phyloP scores from a whole-genome alignment of 2,113 vertebrate genomes.

The Malurus melanocephalus region DNA sequence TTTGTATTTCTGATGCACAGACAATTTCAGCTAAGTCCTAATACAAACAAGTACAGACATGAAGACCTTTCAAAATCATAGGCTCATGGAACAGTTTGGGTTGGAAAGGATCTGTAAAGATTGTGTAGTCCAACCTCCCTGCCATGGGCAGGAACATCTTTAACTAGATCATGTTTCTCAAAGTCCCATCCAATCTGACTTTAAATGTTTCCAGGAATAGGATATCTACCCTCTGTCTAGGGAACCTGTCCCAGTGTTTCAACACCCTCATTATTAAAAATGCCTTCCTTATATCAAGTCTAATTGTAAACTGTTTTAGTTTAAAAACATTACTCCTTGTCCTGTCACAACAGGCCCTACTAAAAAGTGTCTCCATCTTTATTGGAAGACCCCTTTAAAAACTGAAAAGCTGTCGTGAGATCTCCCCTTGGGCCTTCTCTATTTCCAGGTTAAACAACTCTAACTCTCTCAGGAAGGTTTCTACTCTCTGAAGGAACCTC shows the following conservation, averaged over 20 bases:
- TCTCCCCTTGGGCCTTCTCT: neutral
- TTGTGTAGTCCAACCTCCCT: fast-evolving
- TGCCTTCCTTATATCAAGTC: fast-evolving
- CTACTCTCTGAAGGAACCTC: too few species aligned
- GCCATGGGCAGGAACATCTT: neutral
- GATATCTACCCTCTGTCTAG: neutral
- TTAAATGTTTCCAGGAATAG: neutral
- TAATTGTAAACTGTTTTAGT: neutral
- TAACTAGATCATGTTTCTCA: neutral
- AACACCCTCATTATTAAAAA: fast-evolving
- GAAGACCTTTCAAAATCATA: neutral
- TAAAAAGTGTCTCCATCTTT: neutral
- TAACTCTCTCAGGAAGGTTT: neutral
- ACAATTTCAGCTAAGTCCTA: neutral
- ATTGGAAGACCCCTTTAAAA: neutral
- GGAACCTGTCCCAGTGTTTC: neutral
- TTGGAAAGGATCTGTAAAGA: neutral
- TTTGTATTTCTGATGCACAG: neutral
- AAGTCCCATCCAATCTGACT: neutral
- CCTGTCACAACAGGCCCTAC: fast-evolving
- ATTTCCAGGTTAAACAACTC: neutral
- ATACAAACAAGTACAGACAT: neutral
- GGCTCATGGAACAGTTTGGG: neutral
- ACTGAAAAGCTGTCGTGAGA: neutral
- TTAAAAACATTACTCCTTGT: neutral